phyloP scores from a whole-genome alignment of 2,797 vertebrate genomes.

The Pelobates cultripes region DNA sequence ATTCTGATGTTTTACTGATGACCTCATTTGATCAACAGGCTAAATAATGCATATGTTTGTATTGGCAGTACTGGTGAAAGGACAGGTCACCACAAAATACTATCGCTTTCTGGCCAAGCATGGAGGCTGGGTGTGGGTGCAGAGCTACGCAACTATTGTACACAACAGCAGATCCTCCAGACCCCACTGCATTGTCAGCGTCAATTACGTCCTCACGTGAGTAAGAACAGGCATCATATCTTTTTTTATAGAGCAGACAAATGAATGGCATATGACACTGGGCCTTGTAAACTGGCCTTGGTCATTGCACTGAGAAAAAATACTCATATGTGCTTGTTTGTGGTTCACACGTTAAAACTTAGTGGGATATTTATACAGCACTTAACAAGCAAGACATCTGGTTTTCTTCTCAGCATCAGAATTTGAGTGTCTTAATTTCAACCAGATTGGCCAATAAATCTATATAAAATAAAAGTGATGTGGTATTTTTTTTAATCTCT shows the following conservation, averaged over 20 bases:
- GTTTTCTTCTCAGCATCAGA: conserved; percentile 77
- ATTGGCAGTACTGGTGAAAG: conserved; percentile 91
- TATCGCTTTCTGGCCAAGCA: conserved; percentile 95
- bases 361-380: conserved; percentile 71
- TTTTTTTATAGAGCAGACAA: not conserved
- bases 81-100: conserved; percentile 97
- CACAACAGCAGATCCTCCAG: conserved; percentile 97
- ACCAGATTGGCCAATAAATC: conserved; percentile 78
- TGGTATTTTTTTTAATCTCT: conserved; percentile 32
- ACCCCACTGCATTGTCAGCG: conserved; percentile 97
- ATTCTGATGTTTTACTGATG: too few relatives aligned
- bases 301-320: conserved; percentile 29
- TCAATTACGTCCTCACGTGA: conserved; percentile 98
- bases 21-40: too few relatives aligned
- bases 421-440: conserved; percentile 83
- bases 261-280: not conserved
- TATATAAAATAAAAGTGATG: conserved; percentile 47
- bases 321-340: conserved; percentile 19
- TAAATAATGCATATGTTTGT: not conserved
- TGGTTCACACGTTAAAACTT: conserved; percentile 57
- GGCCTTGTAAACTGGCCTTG: not conserved
- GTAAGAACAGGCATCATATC: conserved; percentile 61
- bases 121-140: conserved; percentile 97
- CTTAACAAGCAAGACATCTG: conserved; percentile 77
- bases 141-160: conserved; percentile 96